Conservation (phyloP, 2,888 invertebrate species). For the Resseliella maxima region DNA sequence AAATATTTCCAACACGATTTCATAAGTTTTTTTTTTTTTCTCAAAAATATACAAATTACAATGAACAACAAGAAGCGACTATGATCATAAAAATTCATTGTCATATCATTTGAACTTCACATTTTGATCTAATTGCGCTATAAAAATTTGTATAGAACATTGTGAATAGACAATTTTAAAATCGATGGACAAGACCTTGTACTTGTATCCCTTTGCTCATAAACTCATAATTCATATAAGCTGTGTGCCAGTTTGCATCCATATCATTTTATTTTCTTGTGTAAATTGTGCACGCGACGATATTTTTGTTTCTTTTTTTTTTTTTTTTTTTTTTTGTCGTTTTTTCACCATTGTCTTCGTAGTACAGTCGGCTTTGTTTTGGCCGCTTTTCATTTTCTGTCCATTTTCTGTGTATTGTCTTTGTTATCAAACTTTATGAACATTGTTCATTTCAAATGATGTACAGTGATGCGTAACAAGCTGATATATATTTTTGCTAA, state of each 20-base stretch:
- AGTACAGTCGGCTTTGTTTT: too few relatives aligned
- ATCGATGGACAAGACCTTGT: constrained; percentile 5
- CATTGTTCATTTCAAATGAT: not conserved
- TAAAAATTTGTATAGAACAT: not conserved
- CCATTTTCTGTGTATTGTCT: not conserved
- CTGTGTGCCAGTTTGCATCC: too few relatives aligned
- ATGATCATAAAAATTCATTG: too few relatives aligned
- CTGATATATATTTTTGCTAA: not conserved
- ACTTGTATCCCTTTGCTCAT: not conserved
- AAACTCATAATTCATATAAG: too few relatives aligned
- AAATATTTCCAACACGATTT: too few relatives aligned
- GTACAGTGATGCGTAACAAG: not conserved
- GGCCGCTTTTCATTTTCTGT: too few relatives aligned
- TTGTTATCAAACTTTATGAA: not conserved
- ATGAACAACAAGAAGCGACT: too few relatives aligned
- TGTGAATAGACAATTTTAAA: not conserved
- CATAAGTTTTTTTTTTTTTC: too few relatives aligned
- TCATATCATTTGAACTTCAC: too few relatives aligned
- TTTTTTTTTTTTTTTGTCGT: too few relatives aligned
- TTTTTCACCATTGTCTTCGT: too few relatives aligned
- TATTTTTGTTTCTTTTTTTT: not conserved
- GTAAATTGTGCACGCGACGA: not conserved
- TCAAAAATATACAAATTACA: too few relatives aligned
- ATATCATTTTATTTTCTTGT: not conserved
- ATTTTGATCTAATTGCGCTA: not conserved